Evolutionary conservation across 2,888 invertebrate species (phyloP).

Genomic region (Phragmatobia fuliginosa): DNA sequence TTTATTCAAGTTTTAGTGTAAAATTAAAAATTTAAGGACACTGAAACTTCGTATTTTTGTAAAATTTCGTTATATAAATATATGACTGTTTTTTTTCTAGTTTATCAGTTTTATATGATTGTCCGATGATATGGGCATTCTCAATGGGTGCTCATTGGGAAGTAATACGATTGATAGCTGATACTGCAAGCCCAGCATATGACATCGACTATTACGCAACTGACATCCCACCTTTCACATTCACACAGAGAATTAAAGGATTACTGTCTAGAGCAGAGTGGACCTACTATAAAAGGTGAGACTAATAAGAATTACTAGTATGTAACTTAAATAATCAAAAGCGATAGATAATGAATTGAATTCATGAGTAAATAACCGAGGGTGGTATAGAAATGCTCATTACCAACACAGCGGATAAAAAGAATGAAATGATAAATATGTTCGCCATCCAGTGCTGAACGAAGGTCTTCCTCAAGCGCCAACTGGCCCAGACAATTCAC

Average conservation of each 20-base stretch:
- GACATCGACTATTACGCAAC: conserved; percentile 23
- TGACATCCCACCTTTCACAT: conserved; percentile 40
- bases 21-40: no score
- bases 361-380: no score
- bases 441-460: no score
- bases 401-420: no score
- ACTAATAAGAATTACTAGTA: neutral
- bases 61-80: no score
- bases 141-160: conserved; percentile 45
- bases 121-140: conserved; percentile 15
- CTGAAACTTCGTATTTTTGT: no score
- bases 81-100: conserved; percentile 3
- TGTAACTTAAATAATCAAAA: neutral
- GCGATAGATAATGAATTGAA: neutral
- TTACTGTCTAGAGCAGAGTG: neutral
- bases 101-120: conserved; percentile 14
- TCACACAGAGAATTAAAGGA: conserved; percentile 22
- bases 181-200: conserved; percentile 53
- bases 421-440: no score
- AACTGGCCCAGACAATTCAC: no score
- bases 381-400: no score
- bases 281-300: neutral
- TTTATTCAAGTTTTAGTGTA: no score
- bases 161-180: conserved; percentile 51
- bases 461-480: no score